phyloP scores from a whole-genome alignment of 2,888 invertebrate genomes.

The Drosophila histrio region DNA sequence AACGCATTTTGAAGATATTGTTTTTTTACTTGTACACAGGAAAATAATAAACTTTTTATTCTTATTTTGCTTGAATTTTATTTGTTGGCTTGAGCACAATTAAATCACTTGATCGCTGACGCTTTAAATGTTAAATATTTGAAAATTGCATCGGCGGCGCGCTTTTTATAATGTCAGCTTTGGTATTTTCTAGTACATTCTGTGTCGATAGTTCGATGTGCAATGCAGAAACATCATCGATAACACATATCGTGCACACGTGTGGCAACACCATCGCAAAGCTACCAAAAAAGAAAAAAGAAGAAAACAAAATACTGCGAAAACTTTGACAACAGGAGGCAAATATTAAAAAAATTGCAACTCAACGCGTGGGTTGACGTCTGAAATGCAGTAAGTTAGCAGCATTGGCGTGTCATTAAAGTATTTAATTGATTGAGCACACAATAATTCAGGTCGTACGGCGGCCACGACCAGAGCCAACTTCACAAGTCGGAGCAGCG shows the following conservation, averaged over 20 bases:
- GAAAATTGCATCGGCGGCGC: conserved; percentile 29
- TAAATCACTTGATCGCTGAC: conserved; percentile 45
- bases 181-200: conserved; percentile 53
- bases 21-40: background rate
- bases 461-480: conserved; percentile 41
- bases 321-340: conserved; percentile 8
- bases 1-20: conserved; percentile 65
- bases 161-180: conserved; percentile 48
- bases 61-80: background rate
- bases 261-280: conserved; percentile 26
- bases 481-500: conserved; percentile 48
- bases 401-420: no score
- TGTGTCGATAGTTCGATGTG: background rate
- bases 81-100: conserved; percentile 4
- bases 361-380: conserved; percentile 2
- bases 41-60: background rate
- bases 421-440: background rate
- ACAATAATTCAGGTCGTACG: conserved; percentile 47
- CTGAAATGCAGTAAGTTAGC: conserved; percentile 56
- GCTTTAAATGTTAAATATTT: conserved; percentile 40
- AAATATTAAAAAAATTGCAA: background rate
- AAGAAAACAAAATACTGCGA: conserved; percentile 31
- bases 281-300: conserved; percentile 2
- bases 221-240: conserved; percentile 16
- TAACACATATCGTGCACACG: background rate